Evolutionary conservation across 35 echinoderm and acorn worm genomes (phyloP).

Genomic region (Anneissia japonica): DNA sequence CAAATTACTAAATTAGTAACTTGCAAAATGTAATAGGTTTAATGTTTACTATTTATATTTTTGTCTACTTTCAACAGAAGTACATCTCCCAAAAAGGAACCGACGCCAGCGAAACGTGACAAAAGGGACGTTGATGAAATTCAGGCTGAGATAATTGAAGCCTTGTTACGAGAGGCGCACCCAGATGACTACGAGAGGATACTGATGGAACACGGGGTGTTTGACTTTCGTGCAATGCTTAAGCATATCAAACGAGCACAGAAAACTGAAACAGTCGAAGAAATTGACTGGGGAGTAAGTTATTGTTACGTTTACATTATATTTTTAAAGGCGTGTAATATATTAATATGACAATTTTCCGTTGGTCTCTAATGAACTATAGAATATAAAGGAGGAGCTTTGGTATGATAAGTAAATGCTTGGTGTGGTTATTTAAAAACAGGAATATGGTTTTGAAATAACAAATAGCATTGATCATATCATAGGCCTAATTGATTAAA

Average conservation of each 20-base stretch:
- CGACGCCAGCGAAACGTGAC: background rate
- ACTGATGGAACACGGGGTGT: conserved; percentile 80
- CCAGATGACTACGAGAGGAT: conserved; percentile 90
- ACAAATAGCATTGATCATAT: too few species aligned
- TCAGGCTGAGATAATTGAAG: conserved; percentile 41
- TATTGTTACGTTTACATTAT: too few species aligned
- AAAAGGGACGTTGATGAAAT: background rate
- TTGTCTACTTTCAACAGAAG: conserved; percentile 24
- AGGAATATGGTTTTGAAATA: too few species aligned
- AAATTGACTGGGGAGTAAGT: background rate
- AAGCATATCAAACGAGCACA: conserved; percentile 47
- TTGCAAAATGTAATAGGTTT: background rate
- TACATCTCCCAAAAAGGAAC: background rate
- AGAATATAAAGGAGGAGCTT: too few species aligned
- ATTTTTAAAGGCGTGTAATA: too few species aligned
- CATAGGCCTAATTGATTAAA: too few species aligned
- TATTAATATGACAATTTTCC: too few species aligned
- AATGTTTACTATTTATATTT: conserved; percentile 6
- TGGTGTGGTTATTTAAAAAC: too few species aligned
- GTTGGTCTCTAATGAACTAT: too few species aligned
- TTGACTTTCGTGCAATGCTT: conserved; percentile 88
- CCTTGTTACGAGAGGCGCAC: conserved; percentile 42
- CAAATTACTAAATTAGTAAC: background rate
- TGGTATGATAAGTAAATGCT: too few species aligned
- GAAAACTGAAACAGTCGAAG: background rate